Evolutionary conservation across 2,113 vertebrate species (phyloP), one percentile per base, ranked within the genome.

Genomic region (Haplotaxodon microlepis): DNA sequence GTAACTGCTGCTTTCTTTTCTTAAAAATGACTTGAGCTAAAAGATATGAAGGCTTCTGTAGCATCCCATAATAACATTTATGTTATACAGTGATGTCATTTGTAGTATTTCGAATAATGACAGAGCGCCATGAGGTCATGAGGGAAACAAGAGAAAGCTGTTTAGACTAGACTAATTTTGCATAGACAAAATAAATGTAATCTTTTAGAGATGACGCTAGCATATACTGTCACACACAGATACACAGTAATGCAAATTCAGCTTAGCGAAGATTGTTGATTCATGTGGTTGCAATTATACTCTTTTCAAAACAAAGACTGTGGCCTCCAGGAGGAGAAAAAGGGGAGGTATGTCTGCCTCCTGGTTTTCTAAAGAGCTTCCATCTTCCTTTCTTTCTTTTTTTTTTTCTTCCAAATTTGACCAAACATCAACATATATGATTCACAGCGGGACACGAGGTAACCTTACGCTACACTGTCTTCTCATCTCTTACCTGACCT

Each of bases 261-360:
- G 81, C 29, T 17, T 51, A 89, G 69, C 79, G 63, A 87, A 88
- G 81, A 87, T 71, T 92, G 92, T 86, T 92, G 82, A 93, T 94
- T 95, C 92, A 96, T 94, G 93, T 94, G 95, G 94, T 92, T 91
- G 94, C 92, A 94, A 93, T 94, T 93, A 92, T 87, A 29, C 87
- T 93, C 94, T 92, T 95, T 78, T 93, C 83, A 92, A 92, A 95
- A 92, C 89, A 93, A 89, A 89, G 86, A 86, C 76, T 5, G 29
- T 83, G 90, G 93, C 90, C 92, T 94, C 82, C 5, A 54, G 84
- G 61, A 81, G 81, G 66, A 36, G 81, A 19, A 45, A 57, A 57
- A 34, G 83, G 57, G 56, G 76, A 45, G 53, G 85, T 10, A 3
- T 1, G 80, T 82, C 81, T 92, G 83, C 21, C 89, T 91, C 84